Conservation (phyloP, 1,140 invertebrate species). For the Ptiloglossa arizonensis region DNA sequence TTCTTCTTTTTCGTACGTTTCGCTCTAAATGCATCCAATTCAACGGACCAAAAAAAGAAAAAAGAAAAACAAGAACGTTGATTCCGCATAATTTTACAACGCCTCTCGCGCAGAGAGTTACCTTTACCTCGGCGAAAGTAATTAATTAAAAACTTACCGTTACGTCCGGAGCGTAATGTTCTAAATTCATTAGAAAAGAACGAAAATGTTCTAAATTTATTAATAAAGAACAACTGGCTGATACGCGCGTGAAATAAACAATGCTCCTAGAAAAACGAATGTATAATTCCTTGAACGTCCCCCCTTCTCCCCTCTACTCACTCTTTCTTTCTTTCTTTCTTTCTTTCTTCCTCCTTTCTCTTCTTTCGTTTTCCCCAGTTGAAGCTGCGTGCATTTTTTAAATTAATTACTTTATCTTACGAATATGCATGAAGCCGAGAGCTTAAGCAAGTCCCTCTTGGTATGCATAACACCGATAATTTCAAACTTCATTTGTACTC, state of each 20-base stretch:
- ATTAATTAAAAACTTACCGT: background rate
- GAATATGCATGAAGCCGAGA: constrained; percentile 1
- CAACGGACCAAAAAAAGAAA: background rate
- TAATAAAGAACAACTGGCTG: background rate
- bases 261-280: background rate
- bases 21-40: background rate
- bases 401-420: constrained; percentile 25
- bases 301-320: no score
- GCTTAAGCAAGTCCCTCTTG: constrained; percentile 3
- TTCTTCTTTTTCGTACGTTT: background rate
- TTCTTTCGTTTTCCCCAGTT: background rate
- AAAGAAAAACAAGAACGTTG: background rate
- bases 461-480: constrained; percentile 7
- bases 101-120: background rate
- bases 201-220: background rate
- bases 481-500: constrained; percentile 7
- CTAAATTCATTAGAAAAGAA: background rate
- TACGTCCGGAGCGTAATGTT: background rate
- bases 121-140: background rate
- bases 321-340: no score
- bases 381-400: constrained; percentile 1
- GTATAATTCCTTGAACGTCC: background rate
- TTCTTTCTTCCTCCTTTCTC: background rate
- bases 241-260: background rate
- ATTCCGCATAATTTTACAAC: no score